Evolutionary conservation across 1,140 invertebrate species (phyloP).

Genomic region (Anoplolepis gracilipes): DNA sequence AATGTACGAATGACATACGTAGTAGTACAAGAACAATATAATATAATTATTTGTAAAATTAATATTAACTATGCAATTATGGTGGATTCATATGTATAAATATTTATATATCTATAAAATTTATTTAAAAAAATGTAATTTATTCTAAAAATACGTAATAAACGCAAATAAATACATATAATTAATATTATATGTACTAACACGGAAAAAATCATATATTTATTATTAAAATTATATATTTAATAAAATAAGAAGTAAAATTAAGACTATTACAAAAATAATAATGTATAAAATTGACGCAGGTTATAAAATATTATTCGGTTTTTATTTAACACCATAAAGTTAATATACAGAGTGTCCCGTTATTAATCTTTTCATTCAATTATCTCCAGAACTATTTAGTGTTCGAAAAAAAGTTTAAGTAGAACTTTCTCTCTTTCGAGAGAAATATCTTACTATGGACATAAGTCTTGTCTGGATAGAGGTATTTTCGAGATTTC

Average conservation of each 20-base stretch:
- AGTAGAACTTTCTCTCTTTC: too few species aligned
- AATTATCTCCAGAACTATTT: too few species aligned
- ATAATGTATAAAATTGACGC: background rate
- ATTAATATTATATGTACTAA: background rate
- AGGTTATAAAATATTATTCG: background rate
- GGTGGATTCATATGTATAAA: background rate
- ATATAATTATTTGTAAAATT: background rate
- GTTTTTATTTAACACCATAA: background rate
- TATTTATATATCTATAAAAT: background rate
- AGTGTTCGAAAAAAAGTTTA: too few species aligned
- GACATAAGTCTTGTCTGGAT: too few species aligned
- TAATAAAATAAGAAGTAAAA: background rate
- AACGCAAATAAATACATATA: background rate
- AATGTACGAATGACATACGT: background rate
- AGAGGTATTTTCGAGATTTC: too few species aligned
- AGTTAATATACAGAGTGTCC: too few species aligned
- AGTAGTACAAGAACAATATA: background rate
- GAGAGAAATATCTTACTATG: too few species aligned
- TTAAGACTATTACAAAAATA: background rate
- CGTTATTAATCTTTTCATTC: too few species aligned
- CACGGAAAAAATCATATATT: background rate
- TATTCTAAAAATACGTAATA: background rate
- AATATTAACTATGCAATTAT: conserved; percentile 38
- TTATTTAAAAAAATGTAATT: background rate
- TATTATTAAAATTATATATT: too few species aligned